Conservation (phyloP, 2,797 vertebrate genomes). For the Odontamblyopus rebecca region DNA sequence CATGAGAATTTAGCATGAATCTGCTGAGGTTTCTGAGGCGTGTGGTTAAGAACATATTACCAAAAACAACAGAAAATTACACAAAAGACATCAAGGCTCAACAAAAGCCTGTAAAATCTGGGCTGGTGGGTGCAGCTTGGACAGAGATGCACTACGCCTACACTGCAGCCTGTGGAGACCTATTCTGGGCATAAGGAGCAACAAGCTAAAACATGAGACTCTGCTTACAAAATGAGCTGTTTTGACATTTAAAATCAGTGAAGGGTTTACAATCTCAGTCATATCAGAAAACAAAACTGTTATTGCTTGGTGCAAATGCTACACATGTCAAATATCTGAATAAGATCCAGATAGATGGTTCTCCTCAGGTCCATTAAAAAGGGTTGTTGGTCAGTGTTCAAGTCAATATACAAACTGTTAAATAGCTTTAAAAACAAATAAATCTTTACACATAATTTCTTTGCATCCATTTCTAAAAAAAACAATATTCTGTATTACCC, state of each 20-base stretch:
- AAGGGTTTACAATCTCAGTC: not conserved
- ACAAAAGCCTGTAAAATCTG: conserved; percentile 2
- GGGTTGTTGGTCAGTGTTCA: conserved; percentile 3
- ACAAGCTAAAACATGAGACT: conserved; percentile 1
- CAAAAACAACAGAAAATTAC: not conserved
- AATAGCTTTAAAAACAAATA: conserved; percentile 47
- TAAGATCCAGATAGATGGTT: not conserved
- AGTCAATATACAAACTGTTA: conserved; percentile 29
- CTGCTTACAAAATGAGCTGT: not conserved
- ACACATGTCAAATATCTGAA: not conserved
- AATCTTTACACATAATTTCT: conserved; percentile 9
- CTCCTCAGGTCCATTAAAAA: conserved; percentile 24
- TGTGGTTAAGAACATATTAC: not conserved
- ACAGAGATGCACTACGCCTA: conserved; percentile 1
- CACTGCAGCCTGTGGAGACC: not conserved
- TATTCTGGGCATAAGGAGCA: conserved; percentile 1
- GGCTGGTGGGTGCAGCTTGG: conserved; percentile 8
- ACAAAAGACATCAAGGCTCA: conserved; percentile 8
- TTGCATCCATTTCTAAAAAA: conserved; percentile 15
- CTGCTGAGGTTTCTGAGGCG: not conserved
- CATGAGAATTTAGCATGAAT: conserved; percentile 18
- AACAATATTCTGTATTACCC: conserved; percentile 32
- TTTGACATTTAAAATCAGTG: not conserved
- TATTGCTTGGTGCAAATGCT: conserved; percentile 24
- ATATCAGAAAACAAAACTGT: not conserved